Evolutionary conservation across 2,113 vertebrate genomes (phyloP).

Genomic region (Brienomyrus brachyistius): DNA sequence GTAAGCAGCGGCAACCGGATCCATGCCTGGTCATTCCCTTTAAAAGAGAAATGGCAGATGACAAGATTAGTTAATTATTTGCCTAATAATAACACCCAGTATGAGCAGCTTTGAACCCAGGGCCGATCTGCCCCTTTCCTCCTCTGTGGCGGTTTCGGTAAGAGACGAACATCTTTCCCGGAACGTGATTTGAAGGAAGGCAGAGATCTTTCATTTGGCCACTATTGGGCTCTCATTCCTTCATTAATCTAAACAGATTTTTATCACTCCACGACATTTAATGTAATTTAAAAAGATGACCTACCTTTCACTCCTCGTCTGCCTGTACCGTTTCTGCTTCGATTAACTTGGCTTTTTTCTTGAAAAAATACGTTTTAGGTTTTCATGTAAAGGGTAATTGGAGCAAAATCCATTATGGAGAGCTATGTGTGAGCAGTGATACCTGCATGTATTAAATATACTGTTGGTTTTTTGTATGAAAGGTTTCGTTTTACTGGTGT

Average conservation of each 20-base stretch:
- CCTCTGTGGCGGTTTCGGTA: not conserved
- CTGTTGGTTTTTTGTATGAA: not conserved
- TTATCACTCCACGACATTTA: not conserved
- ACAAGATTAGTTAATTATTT: not conserved
- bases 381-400: not conserved
- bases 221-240: not conserved
- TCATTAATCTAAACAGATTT: not conserved
- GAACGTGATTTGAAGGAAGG: not conserved
- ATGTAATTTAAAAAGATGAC: not conserved
- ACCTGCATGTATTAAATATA: not conserved
- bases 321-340: not conserved
- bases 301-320: not conserved
- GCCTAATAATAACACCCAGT: not conserved
- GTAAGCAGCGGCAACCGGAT: not conserved
- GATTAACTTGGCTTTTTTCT: not conserved
- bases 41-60: not conserved
- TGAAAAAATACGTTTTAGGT: not conserved
- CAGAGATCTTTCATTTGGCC: not conserved
- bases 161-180: not conserved
- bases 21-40: not conserved
- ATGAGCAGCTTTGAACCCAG: not conserved
- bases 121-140: not conserved
- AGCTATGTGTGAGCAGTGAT: not conserved
- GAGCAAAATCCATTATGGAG: not conserved
- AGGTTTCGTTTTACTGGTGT: not conserved